phyloP scores from a whole-genome alignment of 2,113 vertebrate genomes.

The Geothlypis trichas region DNA sequence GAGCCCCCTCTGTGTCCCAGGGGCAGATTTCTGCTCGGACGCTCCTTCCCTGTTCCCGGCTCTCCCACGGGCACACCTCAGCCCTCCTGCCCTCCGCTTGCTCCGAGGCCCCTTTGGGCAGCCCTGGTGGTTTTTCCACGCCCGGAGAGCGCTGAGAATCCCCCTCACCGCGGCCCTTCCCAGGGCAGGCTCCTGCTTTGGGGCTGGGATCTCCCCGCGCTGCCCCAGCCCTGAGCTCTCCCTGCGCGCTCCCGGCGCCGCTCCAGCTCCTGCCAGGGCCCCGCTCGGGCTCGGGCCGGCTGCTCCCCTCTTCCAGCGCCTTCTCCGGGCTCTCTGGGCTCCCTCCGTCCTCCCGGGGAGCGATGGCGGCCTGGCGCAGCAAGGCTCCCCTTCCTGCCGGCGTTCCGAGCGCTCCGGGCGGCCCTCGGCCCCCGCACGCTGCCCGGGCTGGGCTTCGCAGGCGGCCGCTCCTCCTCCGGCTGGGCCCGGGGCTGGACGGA shows the following conservation, averaged over 20 bases:
- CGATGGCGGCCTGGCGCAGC: background rate
- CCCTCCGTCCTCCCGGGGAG: background rate
- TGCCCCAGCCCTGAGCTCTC: background rate
- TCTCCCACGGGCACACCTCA: constrained; percentile 70
- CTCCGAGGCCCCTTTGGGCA: background rate
- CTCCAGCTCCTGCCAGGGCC: background rate
- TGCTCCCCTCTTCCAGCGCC: background rate
- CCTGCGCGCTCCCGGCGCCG: background rate
- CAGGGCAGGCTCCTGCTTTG: background rate
- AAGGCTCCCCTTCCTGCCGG: background rate
- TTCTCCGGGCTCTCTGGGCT: background rate
- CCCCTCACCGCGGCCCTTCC: background rate
- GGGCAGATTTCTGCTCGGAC: constrained; percentile 61
- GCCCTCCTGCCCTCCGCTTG: background rate
- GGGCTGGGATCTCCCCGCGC: background rate
- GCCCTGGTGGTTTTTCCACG: background rate
- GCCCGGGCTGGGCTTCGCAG: accelerated
- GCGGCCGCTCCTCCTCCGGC: accelerated
- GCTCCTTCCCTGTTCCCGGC: background rate
- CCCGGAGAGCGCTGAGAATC: background rate
- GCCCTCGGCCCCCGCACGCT: accelerated
- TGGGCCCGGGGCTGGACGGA: accelerated
- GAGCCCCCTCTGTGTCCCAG: constrained; percentile 16
- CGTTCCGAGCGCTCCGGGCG: accelerated
- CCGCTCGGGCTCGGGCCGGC: background rate